These are phyloP conservation scores for Silurus glanis DNA, from an alignment of 2,113 vertebrate genomes.

Conservation along the genomic window DNA sequence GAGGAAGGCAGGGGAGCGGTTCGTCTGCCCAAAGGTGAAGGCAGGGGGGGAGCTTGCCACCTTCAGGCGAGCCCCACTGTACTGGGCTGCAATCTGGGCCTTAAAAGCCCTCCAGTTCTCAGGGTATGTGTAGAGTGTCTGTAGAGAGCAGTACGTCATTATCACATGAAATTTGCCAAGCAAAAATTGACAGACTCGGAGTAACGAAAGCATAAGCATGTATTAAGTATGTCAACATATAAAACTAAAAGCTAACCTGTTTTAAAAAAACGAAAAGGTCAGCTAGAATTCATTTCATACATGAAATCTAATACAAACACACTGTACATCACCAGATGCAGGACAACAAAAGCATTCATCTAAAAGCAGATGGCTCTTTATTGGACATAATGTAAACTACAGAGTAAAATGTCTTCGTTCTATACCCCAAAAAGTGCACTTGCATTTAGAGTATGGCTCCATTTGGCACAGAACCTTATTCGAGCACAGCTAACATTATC, in stretches of 20 bases:
- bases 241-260: not conserved
- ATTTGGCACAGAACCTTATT: constrained; percentile 6
- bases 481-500: not conserved
- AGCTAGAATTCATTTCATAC: not conserved
- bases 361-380: not conserved
- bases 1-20: constrained; percentile 85
- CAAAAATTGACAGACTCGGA: not conserved
- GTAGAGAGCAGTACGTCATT: not conserved
- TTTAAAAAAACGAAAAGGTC: not conserved
- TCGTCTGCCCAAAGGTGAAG: constrained; percentile 92
- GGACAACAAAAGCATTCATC: not conserved
- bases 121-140: constrained; percentile 93
- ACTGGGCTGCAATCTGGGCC: constrained; percentile 90
- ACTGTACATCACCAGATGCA: not conserved
- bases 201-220: no score
- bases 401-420: not conserved
- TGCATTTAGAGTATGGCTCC: not conserved
- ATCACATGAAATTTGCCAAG: not conserved
- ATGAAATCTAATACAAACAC: not conserved
- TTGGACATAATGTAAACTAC: not conserved
- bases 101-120: constrained; percentile 96
- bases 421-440: not conserved
- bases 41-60: constrained; percentile 82
- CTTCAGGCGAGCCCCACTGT: constrained; percentile 84
- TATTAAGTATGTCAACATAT: not conserved